Evolutionary conservation across 2,888 invertebrate genomes (phyloP), one percentile per base, ranked within the genome.

Genomic region (Erebia epiphron): DNA sequence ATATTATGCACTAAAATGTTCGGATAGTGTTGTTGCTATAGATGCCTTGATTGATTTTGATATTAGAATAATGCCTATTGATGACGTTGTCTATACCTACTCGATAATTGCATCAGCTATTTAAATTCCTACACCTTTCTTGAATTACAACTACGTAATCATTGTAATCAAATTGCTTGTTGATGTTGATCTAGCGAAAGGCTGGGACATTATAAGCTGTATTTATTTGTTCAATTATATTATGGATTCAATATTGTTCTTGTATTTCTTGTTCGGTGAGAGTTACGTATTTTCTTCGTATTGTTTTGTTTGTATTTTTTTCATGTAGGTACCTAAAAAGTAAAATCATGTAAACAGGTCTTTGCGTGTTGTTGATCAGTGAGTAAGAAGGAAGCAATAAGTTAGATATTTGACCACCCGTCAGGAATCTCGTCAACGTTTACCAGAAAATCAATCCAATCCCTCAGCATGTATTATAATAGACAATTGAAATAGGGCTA

Each of bases 121-220:
- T 18, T 18, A 9, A 8, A n/a, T 7, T n/a, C 35, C 35, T 46
- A 46, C 13, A 54, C 18, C 57, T 35, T 58, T 14, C 26, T 58
- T 35, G 26, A 35, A 35, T 58, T 58, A 35, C 57, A 35, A 35
- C 14, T n/a, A 13, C 57, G 57, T 58, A 58, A 58, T 58, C 35
- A 35, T 9, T 18, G 54, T 16, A 54, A 54, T 54, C 54, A 54
- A 18, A 54, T 54, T 16, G 18, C 8, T 54, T 16, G 16, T 18
- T 16, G 16, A 52, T 52, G 54, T 54, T 10, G 16, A 54, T 18
- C 9, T 9, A 16, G 54, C 54, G 16, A 54, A 18, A 54, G 18
- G 18, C 18, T 18, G 18, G 54, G 11, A 16, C 16, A 54, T 54
- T 18, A 10, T 16, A 16, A 54, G 5, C 50, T 5, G 50, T 54